These are phyloP conservation scores for Nebria ingens DNA, from an alignment of 1,140 invertebrate species.

Conservation along the genomic window DNA sequence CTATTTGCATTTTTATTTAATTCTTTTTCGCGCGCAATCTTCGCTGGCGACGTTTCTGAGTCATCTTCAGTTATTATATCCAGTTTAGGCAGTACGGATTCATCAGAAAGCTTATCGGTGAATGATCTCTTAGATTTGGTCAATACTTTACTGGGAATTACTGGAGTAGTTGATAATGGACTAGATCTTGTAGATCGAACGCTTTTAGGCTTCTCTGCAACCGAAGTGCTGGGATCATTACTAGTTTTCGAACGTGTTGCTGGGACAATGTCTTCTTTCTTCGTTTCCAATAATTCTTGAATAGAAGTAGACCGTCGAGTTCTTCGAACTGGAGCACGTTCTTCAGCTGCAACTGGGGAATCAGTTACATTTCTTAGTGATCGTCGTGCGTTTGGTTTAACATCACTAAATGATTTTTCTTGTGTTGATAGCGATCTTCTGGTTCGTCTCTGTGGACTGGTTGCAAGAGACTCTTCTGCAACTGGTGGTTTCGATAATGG, in stretches of 20 bases:
- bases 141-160: neutral
- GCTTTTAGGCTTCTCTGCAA: neutral
- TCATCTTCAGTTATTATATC: constrained; percentile 1
- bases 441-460: neutral
- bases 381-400: no score
- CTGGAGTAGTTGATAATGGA: neutral
- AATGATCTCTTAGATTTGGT: neutral
- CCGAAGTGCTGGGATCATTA: neutral
- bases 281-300: neutral
- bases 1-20: neutral
- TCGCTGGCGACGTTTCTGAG: no score
- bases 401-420: neutral
- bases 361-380: no score
- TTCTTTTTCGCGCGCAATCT: neutral
- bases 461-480: neutral
- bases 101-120: neutral
- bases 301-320: neutral
- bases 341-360: no score
- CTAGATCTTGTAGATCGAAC: neutral
- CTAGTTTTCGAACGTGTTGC: neutral
- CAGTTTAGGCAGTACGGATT: neutral
- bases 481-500: neutral
- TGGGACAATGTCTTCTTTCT: neutral
- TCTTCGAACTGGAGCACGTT: no score
- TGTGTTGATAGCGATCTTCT: neutral